These are phyloP conservation scores for Hestina assimilis DNA, from an alignment of 1,140 invertebrate genomes.

Conservation along the genomic window DNA sequence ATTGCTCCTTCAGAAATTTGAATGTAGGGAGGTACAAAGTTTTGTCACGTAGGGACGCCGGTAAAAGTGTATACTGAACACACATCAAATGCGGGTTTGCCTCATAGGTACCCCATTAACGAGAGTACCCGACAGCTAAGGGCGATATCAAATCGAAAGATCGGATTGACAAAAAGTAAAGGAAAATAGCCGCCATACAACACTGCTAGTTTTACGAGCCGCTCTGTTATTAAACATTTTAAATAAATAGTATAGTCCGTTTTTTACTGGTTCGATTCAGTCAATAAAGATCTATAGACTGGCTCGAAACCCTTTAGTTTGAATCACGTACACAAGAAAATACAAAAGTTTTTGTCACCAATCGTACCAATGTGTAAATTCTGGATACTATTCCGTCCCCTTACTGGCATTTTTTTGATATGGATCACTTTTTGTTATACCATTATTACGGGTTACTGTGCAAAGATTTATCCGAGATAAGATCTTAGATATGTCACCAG, in stretches of 20 bases:
- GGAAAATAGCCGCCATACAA: constrained; percentile 48
- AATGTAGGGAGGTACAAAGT: constrained; percentile 75
- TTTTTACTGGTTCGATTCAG: constrained; percentile 63
- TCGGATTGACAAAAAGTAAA: constrained; percentile 69
- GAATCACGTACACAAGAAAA: constrained; percentile 45
- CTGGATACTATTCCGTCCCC: constrained; percentile 65
- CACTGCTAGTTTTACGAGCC: constrained; percentile 61
- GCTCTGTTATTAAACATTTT: constrained; percentile 75
- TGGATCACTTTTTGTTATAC: constrained; percentile 69
- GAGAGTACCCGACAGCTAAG: constrained; percentile 61
- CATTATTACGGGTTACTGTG: constrained; percentile 70
- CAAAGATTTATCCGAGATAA: constrained; percentile 69
- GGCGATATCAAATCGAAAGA: constrained; percentile 70
- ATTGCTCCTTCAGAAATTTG: constrained; percentile 78
- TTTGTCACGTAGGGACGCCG: constrained; percentile 75
- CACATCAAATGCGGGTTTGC: constrained; percentile 70
- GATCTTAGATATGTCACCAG: constrained; percentile 73
- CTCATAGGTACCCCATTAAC: constrained; percentile 74
- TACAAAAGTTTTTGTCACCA: constrained; percentile 61
- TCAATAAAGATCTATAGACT: constrained; percentile 48
- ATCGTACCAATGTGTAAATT: constrained; percentile 42
- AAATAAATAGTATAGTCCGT: constrained; percentile 56
- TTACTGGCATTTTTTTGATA: constrained; percentile 66
- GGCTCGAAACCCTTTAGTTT: constrained; percentile 63
- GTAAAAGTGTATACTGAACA: constrained; percentile 51